These are phyloP conservation scores for Campopleginae sp. DNA, from an alignment of 2,888 invertebrate genomes.

Conservation along the genomic window DNA sequence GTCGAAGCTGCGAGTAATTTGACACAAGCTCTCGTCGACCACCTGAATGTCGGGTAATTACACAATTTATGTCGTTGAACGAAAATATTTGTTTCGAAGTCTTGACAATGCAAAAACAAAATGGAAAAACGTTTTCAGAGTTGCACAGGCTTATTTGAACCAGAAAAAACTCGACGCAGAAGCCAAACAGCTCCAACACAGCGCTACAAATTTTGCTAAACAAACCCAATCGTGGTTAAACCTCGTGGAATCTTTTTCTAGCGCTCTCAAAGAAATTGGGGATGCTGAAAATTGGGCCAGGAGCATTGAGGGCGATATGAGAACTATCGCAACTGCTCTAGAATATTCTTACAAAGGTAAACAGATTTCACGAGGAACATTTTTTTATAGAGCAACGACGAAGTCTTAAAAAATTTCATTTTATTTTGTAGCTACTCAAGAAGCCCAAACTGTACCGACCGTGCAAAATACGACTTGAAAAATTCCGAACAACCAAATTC, in stretches of 20 bases:
- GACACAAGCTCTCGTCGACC: slow-evolving; percentile 97
- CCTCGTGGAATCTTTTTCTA: slow-evolving; percentile 94
- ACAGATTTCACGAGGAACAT: not conserved
- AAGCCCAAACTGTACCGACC: slow-evolving; percentile 69
- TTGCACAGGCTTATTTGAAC: slow-evolving; percentile 99
- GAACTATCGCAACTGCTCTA: slow-evolving; percentile 94
- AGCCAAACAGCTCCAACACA: slow-evolving; percentile 97
- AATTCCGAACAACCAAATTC: not conserved
- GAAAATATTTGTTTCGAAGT: not conserved
- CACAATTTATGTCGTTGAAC: not conserved
- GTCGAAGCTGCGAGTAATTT: slow-evolving; percentile 96
- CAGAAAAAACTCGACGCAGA: slow-evolving; percentile 99
- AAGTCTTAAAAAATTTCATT: not conserved
- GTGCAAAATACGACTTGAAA: slow-evolving; percentile 47
- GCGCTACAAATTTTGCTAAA: slow-evolving; percentile 97
- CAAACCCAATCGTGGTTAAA: slow-evolving; percentile 99
- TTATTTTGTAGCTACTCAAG: slow-evolving; percentile 76
- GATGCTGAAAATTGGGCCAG: slow-evolving; percentile 99
- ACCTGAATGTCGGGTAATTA: slow-evolving; percentile 97
- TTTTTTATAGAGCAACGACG: not conserved
- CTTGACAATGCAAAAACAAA: not conserved
- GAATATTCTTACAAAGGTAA: slow-evolving; percentile 95
- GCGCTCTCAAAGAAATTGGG: slow-evolving; percentile 97
- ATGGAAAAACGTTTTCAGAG: slow-evolving; percentile 86
- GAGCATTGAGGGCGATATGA: slow-evolving; percentile 98